Conservation (phyloP, 2,113 vertebrate species). For the Pogona vitticeps region DNA sequence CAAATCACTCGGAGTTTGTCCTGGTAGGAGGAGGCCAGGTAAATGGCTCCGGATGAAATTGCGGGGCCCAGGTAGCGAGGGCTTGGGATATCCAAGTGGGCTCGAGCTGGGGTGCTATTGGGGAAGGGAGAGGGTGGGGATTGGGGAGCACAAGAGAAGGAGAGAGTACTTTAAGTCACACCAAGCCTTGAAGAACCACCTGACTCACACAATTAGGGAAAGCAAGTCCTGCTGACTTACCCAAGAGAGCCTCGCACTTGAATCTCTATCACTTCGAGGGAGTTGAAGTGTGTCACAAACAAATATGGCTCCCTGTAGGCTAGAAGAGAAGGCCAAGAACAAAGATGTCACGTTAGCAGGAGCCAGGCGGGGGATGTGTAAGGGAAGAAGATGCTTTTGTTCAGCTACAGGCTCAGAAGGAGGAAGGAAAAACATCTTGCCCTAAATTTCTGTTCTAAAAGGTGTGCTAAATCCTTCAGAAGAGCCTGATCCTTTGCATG, state of each 20-base stretch:
- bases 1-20: constrained; percentile 97
- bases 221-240: constrained; percentile 73
- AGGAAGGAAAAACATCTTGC: constrained; percentile 1
- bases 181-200: too few species aligned
- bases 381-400: not conserved
- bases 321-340: constrained; percentile 61
- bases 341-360: constrained; percentile 38
- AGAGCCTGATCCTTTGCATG: not conserved
- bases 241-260: constrained; percentile 90
- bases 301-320: constrained; percentile 97
- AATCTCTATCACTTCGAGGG: constrained; percentile 96
- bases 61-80: constrained; percentile 95
- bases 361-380: constrained; percentile 32
- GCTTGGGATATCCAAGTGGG: constrained; percentile 94
- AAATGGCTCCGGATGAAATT: constrained; percentile 95
- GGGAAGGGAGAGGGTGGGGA: not conserved
- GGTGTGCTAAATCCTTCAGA: too few species aligned
- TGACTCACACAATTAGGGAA: too few species aligned
- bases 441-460: not conserved
- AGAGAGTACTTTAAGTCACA: accelerated
- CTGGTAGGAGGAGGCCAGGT: constrained; percentile 98
- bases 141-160: not conserved
- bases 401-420: constrained; percentile 1
- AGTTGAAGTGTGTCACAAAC: constrained; percentile 98
- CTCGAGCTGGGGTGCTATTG: constrained; percentile 86